Evolutionary conservation across 2,113 vertebrate species (phyloP).

Genomic region (Capra hircus): DNA sequence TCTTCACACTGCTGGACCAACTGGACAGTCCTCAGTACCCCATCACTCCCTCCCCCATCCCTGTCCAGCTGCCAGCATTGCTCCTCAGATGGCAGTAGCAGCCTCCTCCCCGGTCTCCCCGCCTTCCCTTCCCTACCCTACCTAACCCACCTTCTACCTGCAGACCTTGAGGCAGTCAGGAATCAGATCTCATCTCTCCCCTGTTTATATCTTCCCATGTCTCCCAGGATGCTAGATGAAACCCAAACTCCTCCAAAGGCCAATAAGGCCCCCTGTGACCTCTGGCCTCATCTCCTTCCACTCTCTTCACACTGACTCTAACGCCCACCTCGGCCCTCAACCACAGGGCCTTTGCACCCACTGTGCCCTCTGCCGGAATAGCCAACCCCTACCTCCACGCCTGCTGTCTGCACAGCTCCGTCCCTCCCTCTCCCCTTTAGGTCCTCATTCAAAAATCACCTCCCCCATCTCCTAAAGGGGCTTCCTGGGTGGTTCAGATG

Average conservation of each 20-base stretch:
- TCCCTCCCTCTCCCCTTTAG: background rate
- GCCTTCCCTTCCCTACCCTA: background rate
- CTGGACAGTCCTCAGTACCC: background rate
- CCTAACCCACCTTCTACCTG: background rate
- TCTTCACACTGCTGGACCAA: background rate
- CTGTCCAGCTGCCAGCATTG: too few species aligned
- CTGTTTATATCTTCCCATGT: background rate
- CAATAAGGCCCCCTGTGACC: background rate
- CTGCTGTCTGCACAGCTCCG: background rate
- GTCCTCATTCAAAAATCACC: background rate
- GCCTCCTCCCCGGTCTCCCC: background rate
- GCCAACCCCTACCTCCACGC: background rate
- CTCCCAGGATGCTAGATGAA: background rate
- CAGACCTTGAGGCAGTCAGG: background rate
- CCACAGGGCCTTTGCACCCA: background rate
- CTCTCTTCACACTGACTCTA: background rate
- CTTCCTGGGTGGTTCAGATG: background rate
- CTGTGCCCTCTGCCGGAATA: background rate
- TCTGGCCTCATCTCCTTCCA: background rate
- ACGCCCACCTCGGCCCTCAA: background rate
- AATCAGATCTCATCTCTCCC: background rate
- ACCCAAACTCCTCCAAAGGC: background rate
- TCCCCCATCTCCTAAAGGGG: background rate
- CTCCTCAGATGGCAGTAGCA: background rate
- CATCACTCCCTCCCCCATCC: background rate